Base-by-base conservation (phyloP, 2,888 invertebrate species). In the Lysandra coridon region DNA sequence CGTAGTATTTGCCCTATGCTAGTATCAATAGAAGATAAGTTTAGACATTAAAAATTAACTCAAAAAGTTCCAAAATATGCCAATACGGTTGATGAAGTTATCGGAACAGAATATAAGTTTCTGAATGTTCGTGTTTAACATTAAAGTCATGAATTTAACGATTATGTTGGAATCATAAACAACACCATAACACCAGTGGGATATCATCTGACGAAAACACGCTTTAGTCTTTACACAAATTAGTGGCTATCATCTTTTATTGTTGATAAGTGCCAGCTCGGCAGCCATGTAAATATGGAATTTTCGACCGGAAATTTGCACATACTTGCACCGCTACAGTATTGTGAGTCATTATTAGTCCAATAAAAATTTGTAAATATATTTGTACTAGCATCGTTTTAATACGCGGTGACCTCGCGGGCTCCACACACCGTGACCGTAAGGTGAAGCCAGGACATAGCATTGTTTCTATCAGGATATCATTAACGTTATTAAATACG, bases 251-350 rank as follows among this genome's bases (percentile, higher is more conserved):
- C 33, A 69, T 69, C 33, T 69, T 64, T 69, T 69, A 37, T 69
- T 69, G 69, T 33, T 33, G 33, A 37, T 69, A 69, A 69, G 69
- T 69, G 69, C 33, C 69, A 69, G 69, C 69, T 64, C 53, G 81
- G 80, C 81, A 81, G 73, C 77, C 78, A 81, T 81, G 81, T 82
- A 82, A 81, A 82, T 82, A 82, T 80, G 83, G 85, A 82, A 82
- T 82, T 82, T 87, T 85, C 80, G 84, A 81, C 87, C 89, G 90
- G 90, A 89, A 89, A 87, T 82, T 83, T 83, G 80, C 74, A 84
- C 87, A 89, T 90, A 84, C 89, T 88, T 81, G 83, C 83, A 81
- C 83, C 84, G 83, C 82, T 82, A 83, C 83, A 85, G 85, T 84
- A 82, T 84, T 85, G 83, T 84, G 84, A 81, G 85, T 86, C 86